Conservation (phyloP, 2,797 vertebrate species). For the Aselliscus stoliczkanus region DNA sequence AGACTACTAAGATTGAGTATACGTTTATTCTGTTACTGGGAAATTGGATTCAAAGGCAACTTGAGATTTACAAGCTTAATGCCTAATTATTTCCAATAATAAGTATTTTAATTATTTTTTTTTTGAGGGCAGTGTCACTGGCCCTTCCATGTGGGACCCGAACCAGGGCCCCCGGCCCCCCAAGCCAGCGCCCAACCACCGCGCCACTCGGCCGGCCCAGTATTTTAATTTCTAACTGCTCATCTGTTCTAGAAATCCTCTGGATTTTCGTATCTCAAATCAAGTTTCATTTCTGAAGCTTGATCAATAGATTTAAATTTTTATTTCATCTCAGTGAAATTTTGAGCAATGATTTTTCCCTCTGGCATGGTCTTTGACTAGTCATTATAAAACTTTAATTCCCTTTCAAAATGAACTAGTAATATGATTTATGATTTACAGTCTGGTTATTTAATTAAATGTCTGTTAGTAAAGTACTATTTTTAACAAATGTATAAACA, state of each 20-base stretch:
- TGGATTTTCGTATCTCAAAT: background rate
- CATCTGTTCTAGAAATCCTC: constrained; percentile 1
- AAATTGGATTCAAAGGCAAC: background rate
- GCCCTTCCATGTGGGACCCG: too few species aligned
- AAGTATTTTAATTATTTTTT: too few species aligned
- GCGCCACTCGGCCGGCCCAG: too few species aligned
- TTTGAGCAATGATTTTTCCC: background rate
- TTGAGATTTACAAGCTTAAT: constrained; percentile 16
- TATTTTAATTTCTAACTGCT: constrained; percentile 1
- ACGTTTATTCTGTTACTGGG: background rate
- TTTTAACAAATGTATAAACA: constrained; percentile 17
- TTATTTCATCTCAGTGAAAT: background rate
- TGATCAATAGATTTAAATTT: background rate
- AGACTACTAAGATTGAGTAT: background rate
- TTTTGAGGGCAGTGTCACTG: too few species aligned
- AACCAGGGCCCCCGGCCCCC: too few species aligned
- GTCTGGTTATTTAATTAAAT: constrained; percentile 27
- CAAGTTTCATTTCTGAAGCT: constrained; percentile 34
- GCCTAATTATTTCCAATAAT: background rate
- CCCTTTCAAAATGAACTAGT: constrained; percentile 17
- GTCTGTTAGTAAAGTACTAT: background rate
- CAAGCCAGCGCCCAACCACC: too few species aligned
- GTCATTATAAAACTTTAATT: constrained; percentile 33
- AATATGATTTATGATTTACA: constrained; percentile 30
- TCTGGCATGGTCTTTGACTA: background rate